phyloP scores from a whole-genome alignment of 2,888 invertebrate genomes.

The Athetis lepigone region DNA sequence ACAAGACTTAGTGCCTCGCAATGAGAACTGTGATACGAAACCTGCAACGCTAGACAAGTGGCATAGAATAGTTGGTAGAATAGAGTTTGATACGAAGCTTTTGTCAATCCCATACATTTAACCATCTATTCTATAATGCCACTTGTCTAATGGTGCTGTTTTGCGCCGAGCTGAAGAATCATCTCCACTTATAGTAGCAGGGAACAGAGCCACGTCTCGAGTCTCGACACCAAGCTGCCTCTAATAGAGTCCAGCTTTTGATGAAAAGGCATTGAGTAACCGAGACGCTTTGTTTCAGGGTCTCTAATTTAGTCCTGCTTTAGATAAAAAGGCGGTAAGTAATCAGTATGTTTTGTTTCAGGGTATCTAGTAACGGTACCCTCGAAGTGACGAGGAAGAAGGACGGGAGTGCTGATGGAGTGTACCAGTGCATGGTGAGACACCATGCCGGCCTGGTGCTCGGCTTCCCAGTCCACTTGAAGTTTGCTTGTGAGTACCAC shows the following conservation, averaged over 20 bases:
- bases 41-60: too few relatives aligned
- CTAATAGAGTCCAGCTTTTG: neutral
- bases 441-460: slow-evolving; percentile 78
- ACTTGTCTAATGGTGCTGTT: too few relatives aligned
- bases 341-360: slow-evolving; percentile 58
- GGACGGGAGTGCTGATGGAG: slow-evolving; percentile 74
- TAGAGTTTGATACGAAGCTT: too few relatives aligned
- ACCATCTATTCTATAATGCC: too few relatives aligned
- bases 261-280: neutral
- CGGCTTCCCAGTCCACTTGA: slow-evolving; percentile 80
- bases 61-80: too few relatives aligned
- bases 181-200: too few relatives aligned
- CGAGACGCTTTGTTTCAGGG: slow-evolving; percentile 66
- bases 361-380: slow-evolving; percentile 74
- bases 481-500: slow-evolving; percentile 82
- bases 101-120: too few relatives aligned
- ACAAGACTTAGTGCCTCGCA: too few relatives aligned
- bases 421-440: slow-evolving; percentile 80
- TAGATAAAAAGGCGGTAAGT: neutral
- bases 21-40: too few relatives aligned
- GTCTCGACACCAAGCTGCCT: too few relatives aligned
- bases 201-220: too few relatives aligned
- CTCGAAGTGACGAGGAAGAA: slow-evolving; percentile 77
- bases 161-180: too few relatives aligned
- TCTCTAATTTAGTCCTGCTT: slow-evolving; percentile 49